Conservation (phyloP, 2,113 vertebrate genomes). For the Oreochromis spilurus region DNA sequence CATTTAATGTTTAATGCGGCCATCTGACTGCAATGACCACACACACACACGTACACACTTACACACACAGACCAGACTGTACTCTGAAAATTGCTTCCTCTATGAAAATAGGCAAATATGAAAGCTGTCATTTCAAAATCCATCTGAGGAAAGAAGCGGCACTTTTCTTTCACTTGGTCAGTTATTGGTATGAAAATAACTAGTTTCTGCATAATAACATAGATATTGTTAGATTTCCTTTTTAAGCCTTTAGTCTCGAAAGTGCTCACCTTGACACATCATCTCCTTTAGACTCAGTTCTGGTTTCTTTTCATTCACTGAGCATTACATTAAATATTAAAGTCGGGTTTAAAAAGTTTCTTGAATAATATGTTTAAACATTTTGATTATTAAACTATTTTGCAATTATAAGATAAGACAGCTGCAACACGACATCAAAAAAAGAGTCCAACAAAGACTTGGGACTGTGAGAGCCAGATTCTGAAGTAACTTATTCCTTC, state of each 20-base stretch:
- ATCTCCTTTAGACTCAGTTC: not conserved
- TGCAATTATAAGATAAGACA: not conserved
- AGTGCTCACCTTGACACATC: not conserved
- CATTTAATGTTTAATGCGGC: slow-evolving; percentile 22
- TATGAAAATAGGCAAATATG: slow-evolving; percentile 13
- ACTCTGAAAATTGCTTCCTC: slow-evolving; percentile 10
- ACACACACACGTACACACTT: not conserved
- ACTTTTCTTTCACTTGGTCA: not conserved
- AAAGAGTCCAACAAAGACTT: not conserved
- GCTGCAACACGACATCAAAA: not conserved
- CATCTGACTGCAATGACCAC: slow-evolving; percentile 3
- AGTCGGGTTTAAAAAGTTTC: not conserved
- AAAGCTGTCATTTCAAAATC: slow-evolving; percentile 5
- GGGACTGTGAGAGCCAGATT: not conserved
- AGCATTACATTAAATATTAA: not conserved
- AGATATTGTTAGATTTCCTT: not conserved
- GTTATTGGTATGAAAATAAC: not conserved
- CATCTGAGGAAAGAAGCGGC: not conserved
- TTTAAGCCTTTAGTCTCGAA: not conserved
- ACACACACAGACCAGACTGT: not conserved
- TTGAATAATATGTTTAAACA: not conserved
- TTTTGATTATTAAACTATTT: not conserved
- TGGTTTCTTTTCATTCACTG: not conserved
- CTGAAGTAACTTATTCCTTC: not conserved
- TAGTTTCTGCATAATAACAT: not conserved